These are phyloP conservation scores for Acanthosepion esculentum DNA, from an alignment of 2,888 invertebrate genomes.

Conservation along the genomic window DNA sequence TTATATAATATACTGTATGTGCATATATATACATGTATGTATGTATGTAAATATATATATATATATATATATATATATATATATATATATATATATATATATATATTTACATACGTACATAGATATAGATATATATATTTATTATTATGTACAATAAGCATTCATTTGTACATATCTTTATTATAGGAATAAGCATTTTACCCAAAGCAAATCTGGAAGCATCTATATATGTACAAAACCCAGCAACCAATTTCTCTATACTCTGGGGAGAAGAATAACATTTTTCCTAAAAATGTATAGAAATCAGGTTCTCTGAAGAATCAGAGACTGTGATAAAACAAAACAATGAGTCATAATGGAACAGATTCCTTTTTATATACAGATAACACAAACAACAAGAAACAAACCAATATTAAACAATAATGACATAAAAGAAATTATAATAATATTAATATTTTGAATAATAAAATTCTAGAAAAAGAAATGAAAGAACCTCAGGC, in stretches of 20 bases:
- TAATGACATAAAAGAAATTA: too few relatives aligned
- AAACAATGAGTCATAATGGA: background rate
- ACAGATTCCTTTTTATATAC: background rate
- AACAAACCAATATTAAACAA: background rate
- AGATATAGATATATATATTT: background rate
- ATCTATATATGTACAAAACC: background rate
- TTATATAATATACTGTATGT: too few relatives aligned
- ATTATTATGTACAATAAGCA: too few relatives aligned
- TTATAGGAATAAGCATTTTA: too few relatives aligned
- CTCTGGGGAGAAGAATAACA: background rate
- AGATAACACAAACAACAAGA: background rate
- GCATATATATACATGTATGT: too few relatives aligned
- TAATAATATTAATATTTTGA: background rate
- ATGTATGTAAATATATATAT: too few relatives aligned
- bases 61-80: too few relatives aligned
- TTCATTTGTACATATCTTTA: background rate
- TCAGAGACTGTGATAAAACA: background rate
- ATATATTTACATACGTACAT: background rate
- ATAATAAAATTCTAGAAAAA: background rate
- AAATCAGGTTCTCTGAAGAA: background rate
- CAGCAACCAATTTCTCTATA: background rate
- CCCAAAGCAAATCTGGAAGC: background rate
- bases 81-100: too few relatives aligned
- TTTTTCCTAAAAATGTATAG: background rate
- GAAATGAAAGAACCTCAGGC: too few relatives aligned